A percentile compares a stretch with the other conserved stretches of the same genome.
phyloP scores from a whole-genome alignment of 53 echinoderm and acorn worm genomes.

The Apostichopus leukothele region DNA sequence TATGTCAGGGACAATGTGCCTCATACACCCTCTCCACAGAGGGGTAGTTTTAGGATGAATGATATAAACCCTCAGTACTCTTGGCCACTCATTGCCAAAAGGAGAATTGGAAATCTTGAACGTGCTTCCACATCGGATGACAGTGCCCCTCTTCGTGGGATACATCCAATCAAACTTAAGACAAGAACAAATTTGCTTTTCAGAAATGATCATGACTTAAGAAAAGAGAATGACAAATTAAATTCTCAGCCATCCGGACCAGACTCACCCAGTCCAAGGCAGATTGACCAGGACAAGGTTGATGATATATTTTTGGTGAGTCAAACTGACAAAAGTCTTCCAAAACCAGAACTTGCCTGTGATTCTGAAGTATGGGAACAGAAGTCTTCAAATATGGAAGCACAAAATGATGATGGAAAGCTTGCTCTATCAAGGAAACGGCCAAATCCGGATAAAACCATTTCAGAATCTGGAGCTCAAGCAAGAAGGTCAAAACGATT shows the following conservation, averaged over 20 bases:
- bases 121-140: not conserved
- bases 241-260: not conserved
- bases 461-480: not conserved
- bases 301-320: not conserved
- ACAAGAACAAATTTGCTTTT: not conserved
- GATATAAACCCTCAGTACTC: slow-evolving; percentile 1
- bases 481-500: slow-evolving; percentile 33
- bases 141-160: not conserved
- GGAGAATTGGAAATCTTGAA: not conserved
- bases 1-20: not conserved
- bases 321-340: not conserved
- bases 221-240: not conserved
- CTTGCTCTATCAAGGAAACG: not conserved
- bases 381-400: not conserved
- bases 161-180: not conserved
- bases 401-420: not conserved
- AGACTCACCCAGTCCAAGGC: not conserved
- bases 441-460: not conserved
- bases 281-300: not conserved
- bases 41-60: not conserved
- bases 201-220: not conserved
- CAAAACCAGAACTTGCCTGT: not conserved
- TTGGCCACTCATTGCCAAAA: slow-evolving; percentile 5
- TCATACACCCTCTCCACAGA: slow-evolving; percentile 29
- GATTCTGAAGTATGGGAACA: not conserved